A percentile compares a stretch with the other conserved stretches of the same genome.
Conservation (phyloP, 2,888 invertebrate species). For the Cordylochernes scorpioides region DNA sequence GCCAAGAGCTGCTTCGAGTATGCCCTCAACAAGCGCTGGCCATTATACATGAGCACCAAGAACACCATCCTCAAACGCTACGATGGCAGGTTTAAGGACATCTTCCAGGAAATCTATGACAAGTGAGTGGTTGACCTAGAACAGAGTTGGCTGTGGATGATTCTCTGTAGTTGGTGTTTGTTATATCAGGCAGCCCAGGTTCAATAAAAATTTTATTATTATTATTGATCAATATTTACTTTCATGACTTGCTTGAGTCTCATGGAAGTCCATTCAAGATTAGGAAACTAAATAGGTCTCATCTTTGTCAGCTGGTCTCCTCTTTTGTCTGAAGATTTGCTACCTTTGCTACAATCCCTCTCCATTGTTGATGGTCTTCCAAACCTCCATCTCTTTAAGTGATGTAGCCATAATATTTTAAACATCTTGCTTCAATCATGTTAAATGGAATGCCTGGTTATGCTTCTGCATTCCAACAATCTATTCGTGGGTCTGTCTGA, state of each 20-base stretch:
- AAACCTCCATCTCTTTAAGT: not conserved
- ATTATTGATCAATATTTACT: too few species aligned
- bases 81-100: slow-evolving; percentile 71
- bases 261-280: too few species aligned
- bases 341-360: not conserved
- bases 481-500: too few species aligned
- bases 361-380: too few species aligned
- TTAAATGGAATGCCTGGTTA: too few species aligned
- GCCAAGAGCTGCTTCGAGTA: slow-evolving; percentile 68
- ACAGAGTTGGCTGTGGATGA: not conserved
- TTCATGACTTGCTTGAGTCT: too few species aligned
- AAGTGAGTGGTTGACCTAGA: slow-evolving; percentile 28
- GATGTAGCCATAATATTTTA: slow-evolving; percentile 1
- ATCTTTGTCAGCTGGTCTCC: not conserved
- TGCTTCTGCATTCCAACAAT: too few species aligned
- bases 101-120: slow-evolving; percentile 62
- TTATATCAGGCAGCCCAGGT: not conserved
- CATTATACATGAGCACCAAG: slow-evolving; percentile 66
- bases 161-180: not conserved
- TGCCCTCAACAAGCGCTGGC: slow-evolving; percentile 55
- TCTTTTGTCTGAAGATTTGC: not conserved
- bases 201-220: not conserved
- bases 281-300: too few species aligned
- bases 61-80: slow-evolving; percentile 68
- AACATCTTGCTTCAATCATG: not conserved